Conservation (phyloP, 2,113 vertebrate genomes). For the Glaucidium brasilianum region DNA sequence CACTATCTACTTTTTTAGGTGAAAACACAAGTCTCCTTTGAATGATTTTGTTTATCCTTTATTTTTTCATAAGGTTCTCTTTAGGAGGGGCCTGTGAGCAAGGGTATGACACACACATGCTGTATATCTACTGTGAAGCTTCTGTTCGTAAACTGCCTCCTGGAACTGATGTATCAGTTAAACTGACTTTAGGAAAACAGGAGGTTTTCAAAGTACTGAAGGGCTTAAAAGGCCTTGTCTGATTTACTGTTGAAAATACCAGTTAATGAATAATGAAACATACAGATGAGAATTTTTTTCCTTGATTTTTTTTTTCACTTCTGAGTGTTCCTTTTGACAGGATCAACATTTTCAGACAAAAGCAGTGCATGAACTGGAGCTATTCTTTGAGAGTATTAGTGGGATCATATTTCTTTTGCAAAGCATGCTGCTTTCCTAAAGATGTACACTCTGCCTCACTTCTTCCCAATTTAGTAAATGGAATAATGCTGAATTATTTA, state of each 20-base stretch:
- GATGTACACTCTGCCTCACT: not conserved
- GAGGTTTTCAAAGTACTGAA: not conserved
- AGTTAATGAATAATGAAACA: not conserved
- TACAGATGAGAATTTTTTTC: not conserved
- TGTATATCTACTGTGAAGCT: not conserved
- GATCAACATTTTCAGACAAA: not conserved
- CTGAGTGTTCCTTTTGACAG: not conserved
- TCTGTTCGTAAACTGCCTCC: not conserved
- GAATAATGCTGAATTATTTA: conserved; percentile 41
- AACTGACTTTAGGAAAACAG: not conserved
- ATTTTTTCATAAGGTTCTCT: not conserved
- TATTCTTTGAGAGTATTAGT: not conserved
- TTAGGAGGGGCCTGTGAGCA: not conserved
- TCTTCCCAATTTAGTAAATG: not conserved
- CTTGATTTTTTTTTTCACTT: not conserved
- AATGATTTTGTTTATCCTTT: not conserved
- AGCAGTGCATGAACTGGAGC: not conserved
- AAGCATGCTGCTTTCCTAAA: not conserved
- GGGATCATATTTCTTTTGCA: not conserved
- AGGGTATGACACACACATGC: not conserved
- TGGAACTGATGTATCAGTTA: not conserved
- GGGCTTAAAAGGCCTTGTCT: not conserved
- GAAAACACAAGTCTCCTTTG: not conserved
- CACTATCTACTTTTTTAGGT: not conserved
- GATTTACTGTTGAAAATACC: not conserved